Evolutionary conservation across 2,888 invertebrate species (phyloP).

Genomic region (Criorhina ranunculi): DNA sequence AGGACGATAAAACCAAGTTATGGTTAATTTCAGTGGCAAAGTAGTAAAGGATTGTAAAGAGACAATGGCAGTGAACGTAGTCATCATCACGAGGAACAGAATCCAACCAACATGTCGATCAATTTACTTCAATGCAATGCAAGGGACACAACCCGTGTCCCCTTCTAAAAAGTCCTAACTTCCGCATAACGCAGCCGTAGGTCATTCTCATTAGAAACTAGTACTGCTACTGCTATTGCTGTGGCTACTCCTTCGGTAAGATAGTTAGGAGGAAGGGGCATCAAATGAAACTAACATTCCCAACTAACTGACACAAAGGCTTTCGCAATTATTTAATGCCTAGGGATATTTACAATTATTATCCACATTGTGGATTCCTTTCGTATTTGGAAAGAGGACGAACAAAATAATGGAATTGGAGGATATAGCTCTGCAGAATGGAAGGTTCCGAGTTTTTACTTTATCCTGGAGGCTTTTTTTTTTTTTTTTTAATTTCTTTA

Average conservation of each 20-base stretch:
- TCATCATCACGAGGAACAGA: conserved; percentile 6
- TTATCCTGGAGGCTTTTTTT: neutral
- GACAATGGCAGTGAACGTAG: neutral
- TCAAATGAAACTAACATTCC: conserved; percentile 55
- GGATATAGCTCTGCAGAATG: neutral
- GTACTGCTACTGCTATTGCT: conserved; percentile 14
- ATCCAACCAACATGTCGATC: conserved; percentile 43
- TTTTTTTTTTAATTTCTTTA: neutral
- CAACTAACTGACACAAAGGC: conserved; percentile 39
- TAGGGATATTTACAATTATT: conserved; percentile 42
- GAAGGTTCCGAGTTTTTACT: neutral
- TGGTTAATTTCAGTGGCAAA: conserved; percentile 15
- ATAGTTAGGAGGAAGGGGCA: conserved; percentile 1
- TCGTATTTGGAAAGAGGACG: conserved; percentile 8
- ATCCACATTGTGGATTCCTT: conserved; percentile 45
- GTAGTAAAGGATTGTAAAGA: neutral
- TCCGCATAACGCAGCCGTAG: conserved; percentile 20
- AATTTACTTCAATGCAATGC: conserved; percentile 44
- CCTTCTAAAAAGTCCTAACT: conserved; percentile 4
- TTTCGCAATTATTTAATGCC: conserved; percentile 51
- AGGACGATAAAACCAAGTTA: conserved; percentile 22
- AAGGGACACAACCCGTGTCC: conserved; percentile 8
- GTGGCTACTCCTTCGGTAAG: conserved; percentile 42
- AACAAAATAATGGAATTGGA: neutral
- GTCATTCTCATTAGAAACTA: conserved; percentile 25